Conservation (phyloP, 2,113 vertebrate species). For the Aythya baeri region DNA sequence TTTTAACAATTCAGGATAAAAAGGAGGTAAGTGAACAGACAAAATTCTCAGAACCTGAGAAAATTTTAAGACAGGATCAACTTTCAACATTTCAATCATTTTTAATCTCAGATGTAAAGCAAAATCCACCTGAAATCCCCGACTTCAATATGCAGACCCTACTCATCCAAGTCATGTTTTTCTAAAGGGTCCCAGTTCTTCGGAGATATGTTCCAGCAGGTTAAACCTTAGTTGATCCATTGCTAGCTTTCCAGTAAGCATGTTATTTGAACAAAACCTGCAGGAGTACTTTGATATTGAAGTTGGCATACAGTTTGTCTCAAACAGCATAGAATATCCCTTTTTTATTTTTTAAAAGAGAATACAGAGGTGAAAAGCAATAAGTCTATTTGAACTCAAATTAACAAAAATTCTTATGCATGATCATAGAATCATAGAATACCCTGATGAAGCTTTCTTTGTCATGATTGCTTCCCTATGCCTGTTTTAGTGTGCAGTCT, state of each 20-base stretch:
- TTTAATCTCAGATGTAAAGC: not conserved
- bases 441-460: not conserved
- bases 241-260: not conserved
- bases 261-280: not conserved
- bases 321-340: not conserved
- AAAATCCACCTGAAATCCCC: not conserved
- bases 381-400: not conserved
- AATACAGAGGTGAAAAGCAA: not conserved
- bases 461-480: not conserved
- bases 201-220: not conserved
- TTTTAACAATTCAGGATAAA: not conserved
- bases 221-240: not conserved
- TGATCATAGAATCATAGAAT: not conserved
- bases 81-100: not conserved
- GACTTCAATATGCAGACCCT: not conserved
- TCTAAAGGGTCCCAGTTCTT: not conserved
- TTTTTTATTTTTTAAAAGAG: not conserved
- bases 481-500: fast-evolving
- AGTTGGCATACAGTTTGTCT: fast-evolving
- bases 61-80: not conserved
- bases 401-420: not conserved
- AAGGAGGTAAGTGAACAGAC: not conserved
- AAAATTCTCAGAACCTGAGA: not conserved
- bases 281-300: not conserved
- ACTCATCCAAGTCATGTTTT: not conserved